phyloP scores from a whole-genome alignment of 2,113 vertebrate species.

The human (Homo sapiens) region DNA sequence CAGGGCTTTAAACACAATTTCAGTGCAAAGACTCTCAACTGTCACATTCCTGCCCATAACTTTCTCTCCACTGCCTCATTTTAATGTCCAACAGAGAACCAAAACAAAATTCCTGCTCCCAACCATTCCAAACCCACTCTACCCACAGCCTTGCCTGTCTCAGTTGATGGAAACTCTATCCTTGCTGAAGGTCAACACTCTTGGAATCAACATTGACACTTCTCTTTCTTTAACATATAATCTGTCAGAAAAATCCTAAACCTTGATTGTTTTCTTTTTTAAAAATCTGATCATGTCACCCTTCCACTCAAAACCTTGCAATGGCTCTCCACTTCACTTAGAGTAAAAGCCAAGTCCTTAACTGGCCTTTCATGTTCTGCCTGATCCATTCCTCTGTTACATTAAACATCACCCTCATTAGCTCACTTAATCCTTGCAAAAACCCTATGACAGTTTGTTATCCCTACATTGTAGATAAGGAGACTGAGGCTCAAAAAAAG shows the following conservation, averaged over 20 bases:
- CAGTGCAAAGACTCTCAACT: not conserved
- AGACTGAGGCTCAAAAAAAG: not conserved
- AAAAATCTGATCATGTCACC: not conserved
- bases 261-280: not conserved
- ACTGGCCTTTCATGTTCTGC: not conserved
- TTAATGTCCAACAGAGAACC: not conserved
- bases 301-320: not conserved
- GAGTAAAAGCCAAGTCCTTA: not conserved
- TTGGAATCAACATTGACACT: not conserved
- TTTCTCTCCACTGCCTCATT: not conserved
- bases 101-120: not conserved
- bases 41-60: not conserved
- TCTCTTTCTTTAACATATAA: not conserved
- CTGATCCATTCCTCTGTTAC: not conserved
- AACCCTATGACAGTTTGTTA: not conserved
- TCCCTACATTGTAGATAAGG: not conserved
- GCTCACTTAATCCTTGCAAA: not conserved
- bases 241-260: not conserved
- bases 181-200: not conserved
- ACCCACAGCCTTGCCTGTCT: not conserved
- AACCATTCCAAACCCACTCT: not conserved
- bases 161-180: not conserved
- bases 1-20: not conserved
- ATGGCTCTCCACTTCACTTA: not conserved
- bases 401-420: not conserved